Evolutionary conservation across 2,888 invertebrate genomes (phyloP).

Genomic region (Holacanthella duospinosa): DNA sequence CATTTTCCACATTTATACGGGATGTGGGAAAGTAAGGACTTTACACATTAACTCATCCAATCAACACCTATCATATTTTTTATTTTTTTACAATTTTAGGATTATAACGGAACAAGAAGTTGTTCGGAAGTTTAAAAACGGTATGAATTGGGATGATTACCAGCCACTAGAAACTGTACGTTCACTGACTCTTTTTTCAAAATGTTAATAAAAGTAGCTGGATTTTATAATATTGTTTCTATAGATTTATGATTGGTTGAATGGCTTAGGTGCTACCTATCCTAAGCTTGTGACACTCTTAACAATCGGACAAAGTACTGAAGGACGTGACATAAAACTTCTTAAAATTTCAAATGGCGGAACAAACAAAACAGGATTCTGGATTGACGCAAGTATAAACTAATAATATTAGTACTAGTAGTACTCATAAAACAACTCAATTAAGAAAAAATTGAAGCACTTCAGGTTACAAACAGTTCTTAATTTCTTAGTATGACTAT

Average conservation of each 20-base stretch:
- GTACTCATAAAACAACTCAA: too few relatives aligned
- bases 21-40: conserved; percentile 31
- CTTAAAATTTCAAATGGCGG: conserved; percentile 51
- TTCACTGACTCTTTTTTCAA: too few relatives aligned
- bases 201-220: background rate
- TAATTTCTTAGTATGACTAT: too few relatives aligned
- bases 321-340: conserved; percentile 50
- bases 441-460: background rate
- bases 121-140: background rate
- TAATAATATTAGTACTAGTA: too few relatives aligned
- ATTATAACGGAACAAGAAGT: background rate
- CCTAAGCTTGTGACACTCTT: conserved; percentile 48
- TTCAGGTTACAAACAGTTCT: background rate
- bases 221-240: background rate
- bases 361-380: conserved; percentile 40
- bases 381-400: conserved; percentile 42
- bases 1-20: conserved; percentile 18
- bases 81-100: too few relatives aligned
- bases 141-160: conserved; percentile 31
- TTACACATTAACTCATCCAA: background rate
- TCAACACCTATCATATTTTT: background rate
- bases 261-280: conserved; percentile 42
- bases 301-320: conserved; percentile 50
- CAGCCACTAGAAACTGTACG: conserved; percentile 25
- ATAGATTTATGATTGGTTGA: conserved; percentile 36